Evolutionary conservation across 2,888 invertebrate species (phyloP).

Genomic region (Patella caerulea): DNA sequence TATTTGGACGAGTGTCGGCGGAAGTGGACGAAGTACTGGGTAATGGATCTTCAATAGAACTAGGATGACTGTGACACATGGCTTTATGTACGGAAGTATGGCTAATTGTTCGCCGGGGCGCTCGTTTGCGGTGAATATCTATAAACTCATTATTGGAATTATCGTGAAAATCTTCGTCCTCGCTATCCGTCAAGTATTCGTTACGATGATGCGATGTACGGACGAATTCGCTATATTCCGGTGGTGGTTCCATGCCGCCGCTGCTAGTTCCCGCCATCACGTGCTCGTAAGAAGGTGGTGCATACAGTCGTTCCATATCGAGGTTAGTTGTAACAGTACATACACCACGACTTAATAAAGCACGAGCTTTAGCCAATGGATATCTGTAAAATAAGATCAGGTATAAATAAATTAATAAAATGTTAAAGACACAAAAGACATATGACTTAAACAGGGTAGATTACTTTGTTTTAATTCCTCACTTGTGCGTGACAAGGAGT

Average conservation of each 20-base stretch:
- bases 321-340: slow-evolving; percentile 23
- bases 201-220: background rate
- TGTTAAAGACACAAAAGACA: too few species aligned
- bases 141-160: background rate
- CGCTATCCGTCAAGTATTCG: background rate
- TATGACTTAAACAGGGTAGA: too few species aligned
- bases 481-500: too few species aligned
- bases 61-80: background rate
- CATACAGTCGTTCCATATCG: slow-evolving; percentile 41
- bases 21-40: background rate
- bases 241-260: slow-evolving; percentile 23
- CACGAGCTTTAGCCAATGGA: slow-evolving; percentile 12
- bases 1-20: background rate
- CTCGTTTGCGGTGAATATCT: background rate
- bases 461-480: too few species aligned
- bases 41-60: background rate
- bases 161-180: background rate
- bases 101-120: background rate
- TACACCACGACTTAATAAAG: background rate
- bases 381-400: slow-evolving; percentile 1
- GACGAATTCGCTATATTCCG: slow-evolving; percentile 25
- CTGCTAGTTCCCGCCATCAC: slow-evolving; percentile 30
- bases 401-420: background rate
- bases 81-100: background rate
- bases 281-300: slow-evolving; percentile 56